Base-by-base conservation (phyloP, 2,113 vertebrate genomes). In the Xiphorhynchus elegans region DNA sequence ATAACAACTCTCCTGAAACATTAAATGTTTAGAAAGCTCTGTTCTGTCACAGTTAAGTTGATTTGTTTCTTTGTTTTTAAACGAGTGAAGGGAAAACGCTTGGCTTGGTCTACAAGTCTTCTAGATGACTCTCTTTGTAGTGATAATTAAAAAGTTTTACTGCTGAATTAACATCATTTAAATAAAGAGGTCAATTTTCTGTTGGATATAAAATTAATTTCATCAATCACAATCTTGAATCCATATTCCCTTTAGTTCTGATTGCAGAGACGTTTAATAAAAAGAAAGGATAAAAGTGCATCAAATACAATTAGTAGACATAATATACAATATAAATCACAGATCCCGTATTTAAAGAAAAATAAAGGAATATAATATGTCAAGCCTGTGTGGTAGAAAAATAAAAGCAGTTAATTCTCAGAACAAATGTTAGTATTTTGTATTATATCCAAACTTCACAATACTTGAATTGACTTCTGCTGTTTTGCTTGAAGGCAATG, bases 341-440 rank as follows among this genome's bases (percentile, higher is more conserved):
- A 56, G 42, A 33, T 12, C 49, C 3, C 7, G 12, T 16, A n/a
- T 77, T 84, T 77, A 82, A 89, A 69, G 44, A 40, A 64, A 85
- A 76, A 56, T 56, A 62, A 28, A 70, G 35, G 12, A 66, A 25
- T 84, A 20, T 25, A 78, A 21, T 35, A 63, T 81, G 44, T 84
- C 60, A 89, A 68, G 55, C 20, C 12, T 91, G 44, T 70, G 35
- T 82, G 33, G 74, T 59, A 69, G 52, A 74, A 87, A 91, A 94
- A 91, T 59, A 79, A 70, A 94, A 62, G 31, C 53, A 84, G 28
- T 72, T 94, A 87, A 95, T 97, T 95, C 31, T 81, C 44, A 82
- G 50, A 79, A 73, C 40, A 95, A 95, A 94, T 62, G 80, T 87
- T 93, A 91, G 62, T 58, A 59, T 93, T 95, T 94, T 94, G 35